Percentiles rank a stretch among this genome's conserved stretches.
Conservation (phyloP, 2,797 vertebrate genomes). For the Synanceia verrucosa region DNA sequence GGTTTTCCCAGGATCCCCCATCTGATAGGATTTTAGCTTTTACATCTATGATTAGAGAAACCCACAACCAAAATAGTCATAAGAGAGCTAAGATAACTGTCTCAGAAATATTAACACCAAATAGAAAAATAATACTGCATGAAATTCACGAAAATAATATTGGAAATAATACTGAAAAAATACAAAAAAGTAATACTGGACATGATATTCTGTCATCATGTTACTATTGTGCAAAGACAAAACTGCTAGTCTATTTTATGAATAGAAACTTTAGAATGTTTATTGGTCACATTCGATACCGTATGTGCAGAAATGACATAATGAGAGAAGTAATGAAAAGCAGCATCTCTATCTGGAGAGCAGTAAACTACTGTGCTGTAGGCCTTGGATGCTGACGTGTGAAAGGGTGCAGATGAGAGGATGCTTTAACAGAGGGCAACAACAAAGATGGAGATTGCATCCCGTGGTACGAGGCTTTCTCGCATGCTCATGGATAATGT, state of each 20-base stretch:
- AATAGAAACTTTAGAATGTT: not conserved
- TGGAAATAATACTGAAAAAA: too few relatives aligned
- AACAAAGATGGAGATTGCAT: conserved; percentile 49
- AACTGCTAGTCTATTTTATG: not conserved
- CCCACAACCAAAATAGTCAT: too few relatives aligned
- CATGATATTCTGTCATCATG: too few relatives aligned
- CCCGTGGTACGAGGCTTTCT: conserved; percentile 50
- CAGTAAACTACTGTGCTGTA: conserved; percentile 59
- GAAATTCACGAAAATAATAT: too few relatives aligned
- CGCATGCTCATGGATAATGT: conserved; percentile 48
- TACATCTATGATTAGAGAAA: too few relatives aligned
- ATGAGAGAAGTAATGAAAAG: conserved; percentile 33
- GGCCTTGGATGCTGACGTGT: conserved; percentile 56
- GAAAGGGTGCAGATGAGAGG: conserved; percentile 67
- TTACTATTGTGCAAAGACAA: not conserved
- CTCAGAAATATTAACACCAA: too few relatives aligned
- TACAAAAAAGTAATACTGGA: too few relatives aligned
- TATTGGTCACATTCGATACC: not conserved
- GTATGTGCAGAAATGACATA: not conserved
- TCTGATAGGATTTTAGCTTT: too few relatives aligned
- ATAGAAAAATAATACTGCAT: too few relatives aligned
- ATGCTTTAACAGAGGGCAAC: conserved; percentile 48
- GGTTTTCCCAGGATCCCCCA: too few relatives aligned
- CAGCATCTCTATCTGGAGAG: conserved; percentile 37
- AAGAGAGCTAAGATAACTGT: too few relatives aligned